Conservation (phyloP, 2,113 vertebrate genomes). For the Piaya cayana region DNA sequence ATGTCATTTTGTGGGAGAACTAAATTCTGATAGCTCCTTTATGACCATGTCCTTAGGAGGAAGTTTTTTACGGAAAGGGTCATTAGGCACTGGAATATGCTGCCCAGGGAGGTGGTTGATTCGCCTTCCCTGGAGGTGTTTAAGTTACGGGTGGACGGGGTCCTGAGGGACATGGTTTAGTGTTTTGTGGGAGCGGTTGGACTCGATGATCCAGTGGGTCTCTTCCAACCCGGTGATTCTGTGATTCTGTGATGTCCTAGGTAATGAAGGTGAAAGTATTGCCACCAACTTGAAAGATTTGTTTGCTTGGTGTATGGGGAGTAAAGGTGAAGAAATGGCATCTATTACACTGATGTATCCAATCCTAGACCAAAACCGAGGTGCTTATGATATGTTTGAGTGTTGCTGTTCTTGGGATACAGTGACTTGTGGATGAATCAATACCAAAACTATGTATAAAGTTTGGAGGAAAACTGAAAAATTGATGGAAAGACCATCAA, state of each 20-base stretch:
- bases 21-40: background rate
- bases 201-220: no score
- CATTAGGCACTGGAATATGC: no score
- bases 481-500: background rate
- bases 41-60: background rate
- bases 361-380: background rate
- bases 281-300: background rate
- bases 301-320: background rate
- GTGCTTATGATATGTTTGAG: background rate
- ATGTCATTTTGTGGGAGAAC: background rate
- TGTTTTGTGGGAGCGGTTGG: no score
- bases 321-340: background rate
- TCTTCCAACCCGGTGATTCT: no score
- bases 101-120: no score
- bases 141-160: no score
- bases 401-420: background rate
- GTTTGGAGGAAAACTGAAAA: background rate
- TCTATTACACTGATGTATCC: background rate
- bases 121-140: no score
- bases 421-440: background rate
- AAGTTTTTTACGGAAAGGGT: no score
- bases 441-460: background rate
- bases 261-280: background rate
- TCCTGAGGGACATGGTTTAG: no score
- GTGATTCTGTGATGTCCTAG: no score